phyloP scores from a whole-genome alignment of 2,888 invertebrate species.

The Thymelicus sylvestris region DNA sequence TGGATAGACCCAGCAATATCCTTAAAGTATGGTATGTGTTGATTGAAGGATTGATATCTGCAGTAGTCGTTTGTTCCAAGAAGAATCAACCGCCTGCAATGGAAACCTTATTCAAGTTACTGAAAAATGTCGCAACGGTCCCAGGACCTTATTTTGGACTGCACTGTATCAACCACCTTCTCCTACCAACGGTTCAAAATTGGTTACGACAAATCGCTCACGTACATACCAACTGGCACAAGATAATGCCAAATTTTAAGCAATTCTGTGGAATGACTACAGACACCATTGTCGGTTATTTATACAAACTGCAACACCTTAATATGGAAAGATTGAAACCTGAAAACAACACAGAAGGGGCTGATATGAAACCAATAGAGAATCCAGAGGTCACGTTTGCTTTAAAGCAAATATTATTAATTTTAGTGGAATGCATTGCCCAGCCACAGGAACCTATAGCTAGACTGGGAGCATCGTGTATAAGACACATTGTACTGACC shows the following conservation, averaged over 20 bases:
- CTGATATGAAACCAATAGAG: slow-evolving; percentile 82
- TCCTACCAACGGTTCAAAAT: slow-evolving; percentile 96
- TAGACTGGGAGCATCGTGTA: slow-evolving; percentile 95
- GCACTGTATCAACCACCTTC: slow-evolving; percentile 95
- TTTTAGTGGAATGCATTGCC: slow-evolving; percentile 95
- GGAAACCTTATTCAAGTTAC: slow-evolving; percentile 93
- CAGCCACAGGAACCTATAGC: slow-evolving; percentile 96
- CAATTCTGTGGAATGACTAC: slow-evolving; percentile 97
- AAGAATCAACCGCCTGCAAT: slow-evolving; percentile 94
- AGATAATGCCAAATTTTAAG: slow-evolving; percentile 95
- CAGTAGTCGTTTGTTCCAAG: slow-evolving; percentile 93
- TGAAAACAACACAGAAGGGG: slow-evolving; percentile 68
- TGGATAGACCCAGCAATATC: slow-evolving; percentile 93
- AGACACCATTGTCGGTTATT: slow-evolving; percentile 94
- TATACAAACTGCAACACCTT: slow-evolving; percentile 90
- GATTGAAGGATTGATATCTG: slow-evolving; percentile 93
- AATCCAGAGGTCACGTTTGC: slow-evolving; percentile 88
- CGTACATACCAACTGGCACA: slow-evolving; percentile 89
- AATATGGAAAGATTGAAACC: slow-evolving; percentile 68
- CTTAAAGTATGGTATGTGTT: slow-evolving; percentile 96
- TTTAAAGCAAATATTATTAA: slow-evolving; percentile 92
- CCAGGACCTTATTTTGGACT: slow-evolving; percentile 96
- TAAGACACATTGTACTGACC: slow-evolving; percentile 93
- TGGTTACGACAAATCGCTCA: slow-evolving; percentile 93
- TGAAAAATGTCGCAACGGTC: slow-evolving; percentile 90